phyloP scores from a whole-genome alignment of 2,797 vertebrate species.

The Enteromius radiatus region DNA sequence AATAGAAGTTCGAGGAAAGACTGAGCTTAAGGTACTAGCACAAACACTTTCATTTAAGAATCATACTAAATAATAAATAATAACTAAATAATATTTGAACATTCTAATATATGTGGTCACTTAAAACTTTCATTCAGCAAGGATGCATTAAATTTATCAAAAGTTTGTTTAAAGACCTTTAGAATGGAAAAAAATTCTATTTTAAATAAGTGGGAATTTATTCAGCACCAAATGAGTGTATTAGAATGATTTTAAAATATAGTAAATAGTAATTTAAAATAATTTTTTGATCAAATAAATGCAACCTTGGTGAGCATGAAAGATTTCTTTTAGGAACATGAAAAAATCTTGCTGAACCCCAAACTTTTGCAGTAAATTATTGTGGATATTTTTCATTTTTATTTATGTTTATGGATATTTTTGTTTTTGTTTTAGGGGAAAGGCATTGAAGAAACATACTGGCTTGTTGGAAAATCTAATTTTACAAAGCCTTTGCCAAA shows the following conservation, averaged over 20 bases:
- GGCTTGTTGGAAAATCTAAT: conserved; percentile 81
- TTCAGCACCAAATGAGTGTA: background rate
- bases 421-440: conserved; percentile 75
- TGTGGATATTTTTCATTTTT: background rate
- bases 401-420: background rate
- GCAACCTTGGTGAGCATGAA: background rate
- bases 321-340: background rate
- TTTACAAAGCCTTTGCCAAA: conserved; percentile 83
- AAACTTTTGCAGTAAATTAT: background rate
- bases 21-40: conserved; percentile 79
- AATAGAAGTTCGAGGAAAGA: conserved; percentile 81
- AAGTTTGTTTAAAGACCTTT: background rate
- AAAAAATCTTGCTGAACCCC: background rate
- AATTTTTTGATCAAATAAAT: background rate
- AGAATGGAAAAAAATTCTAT: background rate
- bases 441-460: conserved; percentile 85
- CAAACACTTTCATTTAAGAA: background rate
- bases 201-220: background rate
- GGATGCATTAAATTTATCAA: background rate
- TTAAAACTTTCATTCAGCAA: background rate
- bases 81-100: background rate
- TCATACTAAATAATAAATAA: background rate
- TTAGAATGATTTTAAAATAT: background rate
- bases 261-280: background rate
- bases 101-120: background rate